Evolutionary conservation across 2,797 vertebrate species (phyloP).

Genomic region (Kryptopterus vitreolus): DNA sequence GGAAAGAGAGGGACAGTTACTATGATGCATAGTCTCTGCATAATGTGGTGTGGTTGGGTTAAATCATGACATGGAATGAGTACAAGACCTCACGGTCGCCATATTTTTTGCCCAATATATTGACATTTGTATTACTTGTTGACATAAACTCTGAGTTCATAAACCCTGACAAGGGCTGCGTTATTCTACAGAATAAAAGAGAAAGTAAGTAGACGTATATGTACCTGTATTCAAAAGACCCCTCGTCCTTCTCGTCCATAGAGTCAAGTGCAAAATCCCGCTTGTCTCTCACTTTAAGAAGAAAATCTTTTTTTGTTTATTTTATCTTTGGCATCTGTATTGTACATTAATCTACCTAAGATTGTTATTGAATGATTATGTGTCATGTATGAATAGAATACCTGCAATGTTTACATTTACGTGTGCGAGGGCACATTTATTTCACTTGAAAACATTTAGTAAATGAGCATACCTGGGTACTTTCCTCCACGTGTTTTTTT

Average conservation of each 20-base stretch:
- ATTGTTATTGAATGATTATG: not conserved
- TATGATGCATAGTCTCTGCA: slow-evolving; percentile 15
- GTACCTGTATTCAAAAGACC: slow-evolving; percentile 95
- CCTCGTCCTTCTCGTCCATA: slow-evolving; percentile 90
- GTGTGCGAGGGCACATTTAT: not conserved
- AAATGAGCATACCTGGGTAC: slow-evolving; percentile 82
- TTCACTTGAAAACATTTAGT: not conserved
- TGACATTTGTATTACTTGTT: not conserved
- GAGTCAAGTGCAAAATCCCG: slow-evolving; percentile 87
- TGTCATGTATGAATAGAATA: not conserved
- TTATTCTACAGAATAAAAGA: not conserved
- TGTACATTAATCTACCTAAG: not conserved
- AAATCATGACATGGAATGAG: slow-evolving; percentile 25
- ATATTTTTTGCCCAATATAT: too few species aligned
- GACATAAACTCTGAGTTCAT: not conserved
- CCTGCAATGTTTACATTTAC: too few species aligned
- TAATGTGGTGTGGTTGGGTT: slow-evolving; percentile 9
- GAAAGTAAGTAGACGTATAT: not conserved
- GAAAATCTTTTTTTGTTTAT: slow-evolving; percentile 25
- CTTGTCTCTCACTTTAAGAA: slow-evolving; percentile 85
- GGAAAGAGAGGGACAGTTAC: slow-evolving; percentile 22
- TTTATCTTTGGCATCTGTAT: not conserved
- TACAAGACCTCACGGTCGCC: slow-evolving; percentile 11
- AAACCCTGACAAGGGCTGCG: not conserved
- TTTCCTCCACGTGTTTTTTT: slow-evolving; percentile 96